Base-by-base conservation (phyloP, 2,888 invertebrate species). In the Auanema sp. region DNA sequence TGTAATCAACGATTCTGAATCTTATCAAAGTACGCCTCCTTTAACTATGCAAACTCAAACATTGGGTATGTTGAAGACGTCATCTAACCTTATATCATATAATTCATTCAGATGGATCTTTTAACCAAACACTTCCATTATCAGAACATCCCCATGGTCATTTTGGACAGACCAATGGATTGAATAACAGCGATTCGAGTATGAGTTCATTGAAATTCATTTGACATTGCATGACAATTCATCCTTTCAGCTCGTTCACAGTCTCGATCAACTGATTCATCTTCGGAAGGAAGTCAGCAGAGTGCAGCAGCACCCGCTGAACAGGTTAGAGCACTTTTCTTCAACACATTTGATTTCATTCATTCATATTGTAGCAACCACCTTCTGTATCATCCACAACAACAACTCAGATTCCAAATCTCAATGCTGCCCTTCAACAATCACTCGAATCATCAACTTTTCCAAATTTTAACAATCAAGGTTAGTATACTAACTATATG, bases 391-490 rank as follows among this genome's bases (percentile, higher is more conserved):
- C 33, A 47, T 47, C 16, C 2, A 23, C 40, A 12, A 5, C 14
- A 14, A 42, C 42, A 33, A 60, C 23, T 6, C 64, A 64, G 14
- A 64, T 67, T 33, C 64, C 69, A 11, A 72, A 69, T 58, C 59
- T 72, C 21, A 72, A 67, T 47, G 67, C 64, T 60, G 71, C 71
- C 8, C 43, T 72, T 16, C 66, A 66, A 40, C 71, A 71, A 24
- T 23, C 62, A 4, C 44, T 56, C 41, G 56, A 56, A 10, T 44
- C 44, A 1, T 44, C 56, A 10, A 16, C 33, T 16, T 62, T 62
- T 40, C 50, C 62, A 24, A 49, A 21, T 40, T 62, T 62, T 42
- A 62, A 62, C 24, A 43, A 62, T 16, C 49, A 56, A 18, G 62
- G 62, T 62, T n/a, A 40, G 51, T 16, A 47, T 33, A 5, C 3